Evolutionary conservation across 1,140 invertebrate genomes (phyloP).

Genomic region (Drosophila neocordata): DNA sequence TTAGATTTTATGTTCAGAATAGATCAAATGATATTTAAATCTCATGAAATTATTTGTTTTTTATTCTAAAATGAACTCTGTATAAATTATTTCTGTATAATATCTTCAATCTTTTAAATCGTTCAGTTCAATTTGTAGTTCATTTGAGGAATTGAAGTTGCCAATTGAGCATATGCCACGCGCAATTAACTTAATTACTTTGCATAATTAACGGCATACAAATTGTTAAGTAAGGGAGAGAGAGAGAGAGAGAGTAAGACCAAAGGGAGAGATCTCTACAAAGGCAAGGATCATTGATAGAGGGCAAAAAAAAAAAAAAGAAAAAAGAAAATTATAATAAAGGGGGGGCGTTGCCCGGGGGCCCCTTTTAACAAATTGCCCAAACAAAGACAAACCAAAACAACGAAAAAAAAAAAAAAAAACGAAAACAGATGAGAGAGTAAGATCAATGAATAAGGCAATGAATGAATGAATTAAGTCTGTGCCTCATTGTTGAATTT

Average conservation of each 20-base stretch:
- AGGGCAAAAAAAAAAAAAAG: neutral
- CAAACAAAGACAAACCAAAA: constrained; percentile 22
- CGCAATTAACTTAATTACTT: constrained; percentile 75
- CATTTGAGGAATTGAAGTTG: neutral
- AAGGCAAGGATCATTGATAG: constrained; percentile 23
- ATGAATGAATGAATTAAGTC: constrained; percentile 38
- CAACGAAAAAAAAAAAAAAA: no score
- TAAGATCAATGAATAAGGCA: constrained; percentile 49
- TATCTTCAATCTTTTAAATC: constrained; percentile 1
- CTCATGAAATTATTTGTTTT: no score
- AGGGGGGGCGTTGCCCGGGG: neutral
- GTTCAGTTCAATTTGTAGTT: constrained; percentile 11
- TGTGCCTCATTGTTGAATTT: constrained; percentile 43
- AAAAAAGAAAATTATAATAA: no score
- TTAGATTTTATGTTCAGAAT: no score
- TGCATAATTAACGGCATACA: constrained; percentile 66
- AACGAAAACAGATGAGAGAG: neutral
- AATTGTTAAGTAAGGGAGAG: neutral
- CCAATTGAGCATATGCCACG: constrained; percentile 58
- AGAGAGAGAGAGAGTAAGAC: no score
- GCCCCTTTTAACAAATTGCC: neutral
- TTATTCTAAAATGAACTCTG: no score
- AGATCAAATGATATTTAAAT: no score
- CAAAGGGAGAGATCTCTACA: no score
- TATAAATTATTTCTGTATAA: neutral